Conservation (phyloP, 2,797 vertebrate species). For the Chelmon rostratus region DNA sequence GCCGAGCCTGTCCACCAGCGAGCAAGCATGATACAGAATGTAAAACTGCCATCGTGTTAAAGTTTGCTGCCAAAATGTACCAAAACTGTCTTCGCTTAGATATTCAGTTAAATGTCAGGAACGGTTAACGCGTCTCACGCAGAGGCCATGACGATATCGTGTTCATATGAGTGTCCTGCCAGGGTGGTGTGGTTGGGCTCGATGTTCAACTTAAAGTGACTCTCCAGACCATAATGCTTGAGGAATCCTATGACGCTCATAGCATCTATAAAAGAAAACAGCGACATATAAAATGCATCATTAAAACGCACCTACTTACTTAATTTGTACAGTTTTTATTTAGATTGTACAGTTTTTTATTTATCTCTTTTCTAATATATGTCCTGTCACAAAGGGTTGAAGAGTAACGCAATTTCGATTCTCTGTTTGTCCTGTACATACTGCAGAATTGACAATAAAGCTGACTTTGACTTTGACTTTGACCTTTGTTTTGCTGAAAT, state of each 20-base stretch:
- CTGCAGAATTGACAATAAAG: no score
- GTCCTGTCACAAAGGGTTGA: no score
- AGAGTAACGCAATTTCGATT: no score
- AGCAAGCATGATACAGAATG: neutral
- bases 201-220: slow-evolving; percentile 83
- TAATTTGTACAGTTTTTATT: no score
- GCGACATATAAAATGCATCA: neutral
- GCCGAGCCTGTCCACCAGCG: slow-evolving; percentile 69
- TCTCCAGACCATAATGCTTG: slow-evolving; percentile 77
- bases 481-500: neutral
- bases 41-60: neutral
- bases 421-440: no score
- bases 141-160: slow-evolving; percentile 80
- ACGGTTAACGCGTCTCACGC: slow-evolving; percentile 49
- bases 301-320: neutral
- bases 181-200: slow-evolving; percentile 85
- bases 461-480: no score
- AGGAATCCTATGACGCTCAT: slow-evolving; percentile 84
- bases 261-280: slow-evolving; percentile 65
- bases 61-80: neutral
- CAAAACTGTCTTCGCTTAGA: neutral
- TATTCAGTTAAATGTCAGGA: neutral
- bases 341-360: no score
- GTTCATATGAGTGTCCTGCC: slow-evolving; percentile 83
- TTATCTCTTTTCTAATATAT: no score